These are phyloP conservation scores for Salminus brasiliensis DNA, from an alignment of 2,113 vertebrate genomes.

Conservation along the genomic window DNA sequence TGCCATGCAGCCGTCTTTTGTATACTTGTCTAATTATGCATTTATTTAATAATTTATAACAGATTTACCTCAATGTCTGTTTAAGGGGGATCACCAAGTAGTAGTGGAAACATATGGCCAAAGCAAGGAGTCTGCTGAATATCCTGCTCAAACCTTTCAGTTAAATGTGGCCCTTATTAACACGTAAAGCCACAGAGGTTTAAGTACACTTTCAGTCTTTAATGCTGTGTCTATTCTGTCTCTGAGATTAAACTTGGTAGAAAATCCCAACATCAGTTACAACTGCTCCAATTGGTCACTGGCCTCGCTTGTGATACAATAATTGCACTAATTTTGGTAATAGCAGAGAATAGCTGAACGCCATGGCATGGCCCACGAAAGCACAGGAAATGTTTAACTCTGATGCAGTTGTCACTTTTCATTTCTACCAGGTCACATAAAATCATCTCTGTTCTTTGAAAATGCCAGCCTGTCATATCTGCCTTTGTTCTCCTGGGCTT, in stretches of 20 bases:
- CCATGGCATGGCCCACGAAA: conserved; percentile 35
- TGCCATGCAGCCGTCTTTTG: background rate
- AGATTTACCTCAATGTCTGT: background rate
- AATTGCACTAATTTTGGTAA: conserved; percentile 38
- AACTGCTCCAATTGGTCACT: conserved; percentile 41
- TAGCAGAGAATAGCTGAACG: conserved; percentile 32
- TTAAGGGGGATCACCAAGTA: background rate
- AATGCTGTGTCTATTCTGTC: background rate
- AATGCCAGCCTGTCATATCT: background rate
- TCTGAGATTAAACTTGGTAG: background rate
- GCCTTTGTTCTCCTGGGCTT: background rate
- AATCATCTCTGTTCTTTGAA: conserved; percentile 23
- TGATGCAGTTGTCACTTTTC: conserved; percentile 36
- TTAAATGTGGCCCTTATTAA: background rate
- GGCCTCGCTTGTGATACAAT: conserved; percentile 45
- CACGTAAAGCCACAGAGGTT: background rate
- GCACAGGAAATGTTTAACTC: conserved; percentile 52
- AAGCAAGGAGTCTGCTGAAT: background rate
- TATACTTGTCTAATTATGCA: background rate
- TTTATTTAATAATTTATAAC: background rate
- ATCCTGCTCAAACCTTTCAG: background rate
- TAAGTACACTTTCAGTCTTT: conserved; percentile 7
- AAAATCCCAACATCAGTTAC: conserved; percentile 28
- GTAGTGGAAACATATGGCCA: background rate
- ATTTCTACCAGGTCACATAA: conserved; percentile 28